Percentiles rank a stretch among this genome's conserved stretches.
phyloP scores from a whole-genome alignment of 2,888 invertebrate species.

The Parnassius orleans region DNA sequence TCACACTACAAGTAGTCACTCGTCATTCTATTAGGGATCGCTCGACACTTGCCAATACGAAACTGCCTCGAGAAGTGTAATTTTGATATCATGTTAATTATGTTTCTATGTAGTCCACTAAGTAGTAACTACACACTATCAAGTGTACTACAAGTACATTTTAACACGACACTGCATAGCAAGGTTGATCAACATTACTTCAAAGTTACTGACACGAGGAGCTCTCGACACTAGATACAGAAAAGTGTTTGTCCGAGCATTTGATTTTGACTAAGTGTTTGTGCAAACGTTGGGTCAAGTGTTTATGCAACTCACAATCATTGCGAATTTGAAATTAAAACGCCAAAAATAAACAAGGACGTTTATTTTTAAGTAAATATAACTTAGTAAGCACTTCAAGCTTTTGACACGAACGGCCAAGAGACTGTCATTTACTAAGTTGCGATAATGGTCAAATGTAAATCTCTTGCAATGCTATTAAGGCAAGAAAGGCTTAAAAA shows the following conservation, averaged over 20 bases:
- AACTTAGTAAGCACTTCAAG: conserved; percentile 12
- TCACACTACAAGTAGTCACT: no score
- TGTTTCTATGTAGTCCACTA: no score
- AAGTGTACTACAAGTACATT: no score
- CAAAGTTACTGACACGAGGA: conserved; percentile 2
- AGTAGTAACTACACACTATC: no score
- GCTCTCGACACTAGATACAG: conserved; percentile 8
- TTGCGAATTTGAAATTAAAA: conserved; percentile 1
- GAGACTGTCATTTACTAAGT: conserved; percentile 1
- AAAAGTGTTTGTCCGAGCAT: neutral
- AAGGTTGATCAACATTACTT: conserved; percentile 1
- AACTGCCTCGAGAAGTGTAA: no score
- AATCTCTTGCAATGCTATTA: no score
- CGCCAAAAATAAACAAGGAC: conserved; percentile 8
- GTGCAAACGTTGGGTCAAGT: conserved; percentile 18
- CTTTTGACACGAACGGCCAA: conserved; percentile 1
- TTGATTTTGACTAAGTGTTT: conserved; percentile 15
- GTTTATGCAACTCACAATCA: conserved; percentile 1
- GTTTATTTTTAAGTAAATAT: neutral
- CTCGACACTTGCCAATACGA: no score
- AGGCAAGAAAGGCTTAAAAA: no score
- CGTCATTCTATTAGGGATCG: no score
- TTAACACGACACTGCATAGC: neutral
- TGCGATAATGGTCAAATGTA: neutral
- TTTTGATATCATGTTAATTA: no score